Percentiles rank a stretch among this genome's conserved stretches.
Conservation (phyloP, 2,113 vertebrate genomes). For the Polyodon spathula region DNA sequence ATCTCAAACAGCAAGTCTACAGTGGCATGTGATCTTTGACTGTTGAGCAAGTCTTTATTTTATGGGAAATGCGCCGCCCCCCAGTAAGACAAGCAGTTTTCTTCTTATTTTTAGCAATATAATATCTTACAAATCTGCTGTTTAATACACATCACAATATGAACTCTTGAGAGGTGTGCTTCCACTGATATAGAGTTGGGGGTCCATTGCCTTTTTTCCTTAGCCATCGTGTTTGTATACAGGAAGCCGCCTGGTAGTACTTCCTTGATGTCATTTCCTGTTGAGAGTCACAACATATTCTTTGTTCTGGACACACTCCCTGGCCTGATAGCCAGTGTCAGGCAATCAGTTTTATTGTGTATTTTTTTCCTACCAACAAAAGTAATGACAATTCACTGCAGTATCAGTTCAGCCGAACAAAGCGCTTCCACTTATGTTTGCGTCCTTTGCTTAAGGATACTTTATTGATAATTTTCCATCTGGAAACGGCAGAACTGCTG, state of each 20-base stretch:
- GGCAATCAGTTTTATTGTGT: slow-evolving; percentile 1
- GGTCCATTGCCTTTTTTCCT: not conserved
- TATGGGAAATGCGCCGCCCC: too few relatives aligned
- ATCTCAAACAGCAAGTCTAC: too few relatives aligned
- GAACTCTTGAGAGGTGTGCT: not conserved
- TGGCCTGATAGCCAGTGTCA: not conserved
- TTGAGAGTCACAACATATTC: not conserved
- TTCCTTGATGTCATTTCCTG: slow-evolving; percentile 13
- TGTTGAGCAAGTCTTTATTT: too few relatives aligned
- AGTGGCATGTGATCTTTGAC: too few relatives aligned
- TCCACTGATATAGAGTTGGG: not conserved
- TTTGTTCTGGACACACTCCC: not conserved
- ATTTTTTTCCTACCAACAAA: not conserved
- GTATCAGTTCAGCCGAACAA: slow-evolving; percentile 1
- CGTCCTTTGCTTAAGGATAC: not conserved
- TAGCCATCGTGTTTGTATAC: slow-evolving; percentile 5
- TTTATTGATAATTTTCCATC: not conserved
- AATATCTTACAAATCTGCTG: too few relatives aligned
- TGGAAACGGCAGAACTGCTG: not conserved
- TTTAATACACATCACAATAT: too few relatives aligned
- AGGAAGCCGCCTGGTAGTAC: not conserved
- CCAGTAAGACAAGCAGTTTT: too few relatives aligned
- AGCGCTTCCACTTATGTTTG: not conserved
- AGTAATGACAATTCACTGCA: not conserved
- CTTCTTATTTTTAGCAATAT: too few relatives aligned